These are phyloP conservation scores for Cyrtodaria siliqua DNA, from an alignment of 2,888 invertebrate species.

Conservation along the genomic window DNA sequence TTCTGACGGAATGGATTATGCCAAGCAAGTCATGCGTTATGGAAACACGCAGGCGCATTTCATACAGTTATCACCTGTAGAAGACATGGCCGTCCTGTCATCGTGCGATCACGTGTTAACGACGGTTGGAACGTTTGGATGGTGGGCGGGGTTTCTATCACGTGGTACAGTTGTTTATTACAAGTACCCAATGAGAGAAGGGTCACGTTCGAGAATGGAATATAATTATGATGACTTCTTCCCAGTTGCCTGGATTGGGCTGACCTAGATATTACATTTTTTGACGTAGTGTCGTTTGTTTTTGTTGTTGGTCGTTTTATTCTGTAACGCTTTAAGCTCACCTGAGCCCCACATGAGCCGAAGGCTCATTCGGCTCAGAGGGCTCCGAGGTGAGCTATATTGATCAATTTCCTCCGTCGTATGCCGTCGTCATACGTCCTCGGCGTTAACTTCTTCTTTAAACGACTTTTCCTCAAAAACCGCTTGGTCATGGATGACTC, in stretches of 20 bases:
- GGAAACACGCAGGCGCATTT: slow-evolving; percentile 16
- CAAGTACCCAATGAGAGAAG: slow-evolving; percentile 43
- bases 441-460: too few species aligned
- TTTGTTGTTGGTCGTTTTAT: too few species aligned
- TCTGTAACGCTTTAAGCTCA: too few species aligned
- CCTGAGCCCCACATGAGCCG: too few species aligned
- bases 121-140: slow-evolving; percentile 51
- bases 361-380: too few species aligned
- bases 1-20: slow-evolving; percentile 46
- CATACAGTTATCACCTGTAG: slow-evolving; percentile 18
- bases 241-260: slow-evolving; percentile 44
- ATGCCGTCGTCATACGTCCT: too few species aligned
- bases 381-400: too few species aligned
- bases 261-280: slow-evolving; percentile 40
- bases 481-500: too few species aligned
- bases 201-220: slow-evolving; percentile 22
- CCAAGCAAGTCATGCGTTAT: slow-evolving; percentile 30
- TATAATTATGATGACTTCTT: slow-evolving; percentile 55
- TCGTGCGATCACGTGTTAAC: slow-evolving; percentile 57
- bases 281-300: too few species aligned
- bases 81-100: slow-evolving; percentile 46
- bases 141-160: slow-evolving; percentile 60
- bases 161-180: slow-evolving; percentile 52
- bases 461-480: too few species aligned
- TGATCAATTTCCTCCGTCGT: too few species aligned